Evolutionary conservation across 1,140 invertebrate genomes (phyloP).

Genomic region (Oscheius sp.): DNA sequence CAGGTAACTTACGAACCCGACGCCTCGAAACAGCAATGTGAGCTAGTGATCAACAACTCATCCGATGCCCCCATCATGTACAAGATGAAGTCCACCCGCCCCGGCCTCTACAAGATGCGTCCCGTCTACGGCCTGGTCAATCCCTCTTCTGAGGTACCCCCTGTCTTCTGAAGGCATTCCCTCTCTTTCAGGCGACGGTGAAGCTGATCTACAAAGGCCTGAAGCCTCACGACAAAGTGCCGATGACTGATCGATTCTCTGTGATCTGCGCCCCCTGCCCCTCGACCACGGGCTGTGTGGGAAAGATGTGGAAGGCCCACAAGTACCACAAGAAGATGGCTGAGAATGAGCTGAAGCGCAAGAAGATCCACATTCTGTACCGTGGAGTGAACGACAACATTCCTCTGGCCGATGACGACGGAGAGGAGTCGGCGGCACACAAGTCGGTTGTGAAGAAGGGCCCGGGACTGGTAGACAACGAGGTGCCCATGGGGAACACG

Average conservation of each 20-base stretch:
- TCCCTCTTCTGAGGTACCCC: background rate
- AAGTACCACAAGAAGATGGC: background rate
- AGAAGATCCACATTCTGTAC: background rate
- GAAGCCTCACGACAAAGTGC: background rate
- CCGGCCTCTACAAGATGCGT: conserved; percentile 24
- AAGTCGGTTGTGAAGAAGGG: background rate
- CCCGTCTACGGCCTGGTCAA: conserved; percentile 18
- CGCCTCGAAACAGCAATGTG: background rate
- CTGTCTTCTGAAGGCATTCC: too few species aligned
- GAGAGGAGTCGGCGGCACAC: background rate
- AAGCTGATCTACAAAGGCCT: conserved; percentile 24
- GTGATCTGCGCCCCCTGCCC: background rate
- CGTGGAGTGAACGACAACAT: background rate
- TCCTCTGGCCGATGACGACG: background rate
- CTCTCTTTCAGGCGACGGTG: background rate
- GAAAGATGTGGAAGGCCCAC: background rate
- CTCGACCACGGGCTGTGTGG: background rate
- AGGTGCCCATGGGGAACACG: too few species aligned
- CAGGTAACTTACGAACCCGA: background rate
- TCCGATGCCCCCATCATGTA: conserved; percentile 9
- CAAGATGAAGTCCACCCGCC: conserved; percentile 28
- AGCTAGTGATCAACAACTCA: conserved; percentile 16
- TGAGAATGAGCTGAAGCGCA: background rate
- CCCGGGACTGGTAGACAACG: background rate
- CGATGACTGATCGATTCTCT: background rate